A percentile compares a stretch with the other conserved stretches of the same genome.
phyloP scores from a whole-genome alignment of 2,113 vertebrate species.

The Syngnathus typhle region DNA sequence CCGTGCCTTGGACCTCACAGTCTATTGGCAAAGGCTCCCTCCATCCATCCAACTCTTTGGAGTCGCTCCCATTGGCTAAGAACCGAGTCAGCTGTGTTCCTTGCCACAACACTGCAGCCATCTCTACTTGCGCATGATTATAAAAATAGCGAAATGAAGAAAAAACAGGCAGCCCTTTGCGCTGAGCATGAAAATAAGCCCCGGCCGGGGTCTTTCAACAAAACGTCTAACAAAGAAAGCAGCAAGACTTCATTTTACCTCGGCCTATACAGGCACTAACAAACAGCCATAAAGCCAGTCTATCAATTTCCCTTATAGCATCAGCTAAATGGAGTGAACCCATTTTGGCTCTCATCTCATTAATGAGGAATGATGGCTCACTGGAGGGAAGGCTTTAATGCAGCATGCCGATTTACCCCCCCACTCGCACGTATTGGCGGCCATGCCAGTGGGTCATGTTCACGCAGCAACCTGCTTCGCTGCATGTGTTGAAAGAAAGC shows the following conservation, averaged over 20 bases:
- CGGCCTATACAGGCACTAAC: constrained; percentile 3
- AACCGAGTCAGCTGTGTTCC: no score
- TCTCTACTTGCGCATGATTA: no score
- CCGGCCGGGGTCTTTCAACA: background rate
- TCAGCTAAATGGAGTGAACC: constrained; percentile 28
- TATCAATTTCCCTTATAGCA: constrained; percentile 32
- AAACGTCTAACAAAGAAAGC: background rate
- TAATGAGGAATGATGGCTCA: constrained; percentile 48
- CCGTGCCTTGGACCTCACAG: no score
- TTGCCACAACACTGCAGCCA: no score
- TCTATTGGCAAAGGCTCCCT: no score
- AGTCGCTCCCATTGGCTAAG: no score
- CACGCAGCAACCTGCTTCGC: constrained; percentile 38
- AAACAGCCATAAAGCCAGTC: constrained; percentile 9
- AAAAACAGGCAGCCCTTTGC: no score
- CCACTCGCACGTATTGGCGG: constrained; percentile 35
- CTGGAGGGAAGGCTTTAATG: constrained; percentile 34
- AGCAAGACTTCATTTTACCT: background rate
- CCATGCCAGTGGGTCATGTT: constrained; percentile 50
- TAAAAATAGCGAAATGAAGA: no score
- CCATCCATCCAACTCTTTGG: no score
- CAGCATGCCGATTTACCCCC: constrained; percentile 58
- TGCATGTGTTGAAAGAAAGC: constrained; percentile 21
- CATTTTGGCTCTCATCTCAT: constrained; percentile 32
- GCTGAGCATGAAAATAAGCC: no score